A percentile compares a stretch with the other conserved stretches of the same genome.
Conservation (phyloP, 2,797 vertebrate genomes). For the Propithecus deckenii region DNA sequence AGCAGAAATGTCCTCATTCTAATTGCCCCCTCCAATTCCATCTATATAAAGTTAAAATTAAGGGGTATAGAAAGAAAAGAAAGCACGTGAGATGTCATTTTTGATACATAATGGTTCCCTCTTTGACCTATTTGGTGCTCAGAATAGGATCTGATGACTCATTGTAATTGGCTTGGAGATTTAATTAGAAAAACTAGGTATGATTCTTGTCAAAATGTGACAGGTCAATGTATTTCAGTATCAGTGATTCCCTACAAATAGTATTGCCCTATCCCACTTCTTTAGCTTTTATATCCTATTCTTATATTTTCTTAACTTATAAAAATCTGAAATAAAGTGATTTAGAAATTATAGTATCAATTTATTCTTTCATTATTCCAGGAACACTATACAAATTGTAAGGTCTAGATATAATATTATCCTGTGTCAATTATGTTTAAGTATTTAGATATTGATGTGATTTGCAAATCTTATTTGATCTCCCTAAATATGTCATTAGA, state of each 20-base stretch:
- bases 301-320: constrained; percentile 40
- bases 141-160: constrained; percentile 82
- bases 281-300: constrained; percentile 62
- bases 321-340: constrained; percentile 40
- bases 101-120: constrained; percentile 85
- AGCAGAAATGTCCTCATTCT: constrained; percentile 15
- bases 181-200: constrained; percentile 93
- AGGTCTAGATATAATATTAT: constrained; percentile 34
- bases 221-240: constrained; percentile 85
- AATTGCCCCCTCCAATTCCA: background rate
- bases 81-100: constrained; percentile 76
- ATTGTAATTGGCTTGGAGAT: constrained; percentile 87
- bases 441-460: constrained; percentile 21
- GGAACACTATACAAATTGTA: constrained; percentile 32
- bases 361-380: constrained; percentile 49
- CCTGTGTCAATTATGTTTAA: constrained; percentile 14
- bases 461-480: constrained; percentile 19
- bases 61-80: constrained; percentile 20
- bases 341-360: constrained; percentile 38
- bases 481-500: constrained; percentile 50
- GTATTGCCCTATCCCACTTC: constrained; percentile 36
- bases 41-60: constrained; percentile 38
- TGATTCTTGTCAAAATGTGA: constrained; percentile 86
- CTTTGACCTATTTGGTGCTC: constrained; percentile 87
- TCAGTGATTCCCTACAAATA: constrained; percentile 79